Conservation (phyloP, 2,113 vertebrate genomes). For the Motacilla tschutschensis region DNA sequence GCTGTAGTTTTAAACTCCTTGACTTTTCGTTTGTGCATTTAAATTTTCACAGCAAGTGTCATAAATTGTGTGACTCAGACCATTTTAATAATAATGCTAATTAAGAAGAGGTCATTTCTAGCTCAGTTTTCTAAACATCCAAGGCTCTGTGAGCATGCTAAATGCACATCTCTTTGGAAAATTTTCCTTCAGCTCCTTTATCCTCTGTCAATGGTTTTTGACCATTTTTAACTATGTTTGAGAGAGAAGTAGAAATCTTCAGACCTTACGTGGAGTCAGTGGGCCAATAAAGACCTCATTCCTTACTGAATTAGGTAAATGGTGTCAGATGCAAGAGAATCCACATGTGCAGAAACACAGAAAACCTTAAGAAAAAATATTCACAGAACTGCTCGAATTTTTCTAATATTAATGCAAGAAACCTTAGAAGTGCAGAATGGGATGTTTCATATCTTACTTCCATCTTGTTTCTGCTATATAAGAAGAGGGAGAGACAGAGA, state of each 20-base stretch:
- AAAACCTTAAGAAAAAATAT: not conserved
- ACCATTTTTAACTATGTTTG: not conserved
- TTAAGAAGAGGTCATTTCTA: not conserved
- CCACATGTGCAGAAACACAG: not conserved
- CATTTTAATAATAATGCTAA: not conserved
- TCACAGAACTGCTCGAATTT: not conserved
- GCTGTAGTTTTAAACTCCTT: not conserved
- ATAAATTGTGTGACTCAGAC: not conserved
- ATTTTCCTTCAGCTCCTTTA: not conserved
- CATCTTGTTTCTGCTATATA: not conserved
- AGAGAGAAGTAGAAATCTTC: not conserved
- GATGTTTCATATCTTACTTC: not conserved
- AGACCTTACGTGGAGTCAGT: not conserved
- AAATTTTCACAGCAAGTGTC: not conserved
- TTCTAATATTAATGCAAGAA: not conserved
- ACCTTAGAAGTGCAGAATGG: not conserved
- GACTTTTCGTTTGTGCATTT: not conserved
- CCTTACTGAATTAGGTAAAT: not conserved
- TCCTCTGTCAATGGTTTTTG: not conserved
- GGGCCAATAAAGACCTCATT: not conserved
- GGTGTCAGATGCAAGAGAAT: not conserved
- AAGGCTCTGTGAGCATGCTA: not conserved
- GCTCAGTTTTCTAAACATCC: not conserved
- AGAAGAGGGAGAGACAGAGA: not conserved
- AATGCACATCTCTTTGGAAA: not conserved